phyloP scores from a whole-genome alignment of 2,797 vertebrate species.

The Anguilla marmorata region DNA sequence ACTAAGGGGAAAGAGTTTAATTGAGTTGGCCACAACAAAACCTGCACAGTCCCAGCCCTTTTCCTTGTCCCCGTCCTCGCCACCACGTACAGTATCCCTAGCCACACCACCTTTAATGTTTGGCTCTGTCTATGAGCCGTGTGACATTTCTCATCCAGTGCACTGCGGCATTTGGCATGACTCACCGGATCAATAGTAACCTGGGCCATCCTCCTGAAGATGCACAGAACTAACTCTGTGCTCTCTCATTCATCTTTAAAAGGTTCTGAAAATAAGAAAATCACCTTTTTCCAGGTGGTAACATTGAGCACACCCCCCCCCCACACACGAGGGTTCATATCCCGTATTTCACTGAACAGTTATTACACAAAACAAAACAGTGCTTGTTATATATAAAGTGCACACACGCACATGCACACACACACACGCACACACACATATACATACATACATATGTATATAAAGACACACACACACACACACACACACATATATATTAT shows the following conservation, averaged over 20 bases:
- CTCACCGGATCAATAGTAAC: constrained; percentile 77
- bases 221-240: constrained; percentile 45
- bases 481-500: too few relatives aligned
- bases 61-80: background rate
- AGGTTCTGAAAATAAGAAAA: constrained; percentile 48
- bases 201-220: constrained; percentile 61
- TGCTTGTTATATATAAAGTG: background rate
- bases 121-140: constrained; percentile 23
- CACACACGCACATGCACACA: too few relatives aligned
- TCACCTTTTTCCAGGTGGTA: constrained; percentile 13
- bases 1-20: constrained; percentile 10
- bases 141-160: constrained; percentile 30
- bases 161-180: constrained; percentile 61
- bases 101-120: constrained; percentile 33
- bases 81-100: constrained; percentile 2
- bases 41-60: background rate
- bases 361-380: background rate
- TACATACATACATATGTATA: too few relatives aligned
- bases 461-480: too few relatives aligned
- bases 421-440: too few relatives aligned
- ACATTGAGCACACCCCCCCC: constrained; percentile 2
- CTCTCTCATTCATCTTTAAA: constrained; percentile 68
- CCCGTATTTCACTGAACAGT: background rate
- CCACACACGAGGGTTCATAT: background rate
- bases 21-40: constrained; percentile 4